Base-by-base conservation (phyloP, 2,113 vertebrate species). In the Marcusenius ussheri region DNA sequence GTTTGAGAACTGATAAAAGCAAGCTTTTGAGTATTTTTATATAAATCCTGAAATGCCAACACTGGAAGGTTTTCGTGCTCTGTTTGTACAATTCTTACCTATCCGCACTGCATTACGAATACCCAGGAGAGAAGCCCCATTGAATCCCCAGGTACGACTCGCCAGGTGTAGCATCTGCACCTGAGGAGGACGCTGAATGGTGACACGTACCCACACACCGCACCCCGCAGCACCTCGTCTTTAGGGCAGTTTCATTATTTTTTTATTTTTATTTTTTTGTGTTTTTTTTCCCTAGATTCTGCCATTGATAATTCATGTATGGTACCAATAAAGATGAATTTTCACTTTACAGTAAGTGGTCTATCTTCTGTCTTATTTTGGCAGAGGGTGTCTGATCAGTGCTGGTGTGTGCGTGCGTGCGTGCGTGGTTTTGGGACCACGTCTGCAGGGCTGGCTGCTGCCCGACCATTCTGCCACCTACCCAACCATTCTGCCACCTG, bases 301-400 rank as follows among this genome's bases (percentile, higher is more conserved):
- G 97, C 98, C 97, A 97, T 97, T 98, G 96, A 97, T 96, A 97
- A 97, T 97, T 98, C 97, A 97, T 98, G 98, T 99, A 98, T 98
- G 97, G 97, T 98, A 98, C 97, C 95, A 96, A 98, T 98, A 97
- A 99, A 98, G 96, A 97, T 95, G 96, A 97, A 96, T 97, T 98
- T 98, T 97, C 94, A 96, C 97, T 98, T 98, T 97, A 96, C 95
- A 92, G 90, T 93, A 94, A 90, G 15, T 42, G 89, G 56, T 87
- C 15, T 77, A 35, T 19, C 39, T 87, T 35, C 4, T 87, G 19
- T 19, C 39, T 87, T 66, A 1, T 84, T 74, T 49, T 77, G 58
- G 11, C 53, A 27, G 35, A n/a, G 19, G 35, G 35, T 66, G 5
- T 50, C 31, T 89, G 47, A 17, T 47, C 27, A 31, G 21, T 19